These are phyloP conservation scores for Malaclemys terrapin DNA, from an alignment of 2,113 vertebrate genomes.

Conservation along the genomic window DNA sequence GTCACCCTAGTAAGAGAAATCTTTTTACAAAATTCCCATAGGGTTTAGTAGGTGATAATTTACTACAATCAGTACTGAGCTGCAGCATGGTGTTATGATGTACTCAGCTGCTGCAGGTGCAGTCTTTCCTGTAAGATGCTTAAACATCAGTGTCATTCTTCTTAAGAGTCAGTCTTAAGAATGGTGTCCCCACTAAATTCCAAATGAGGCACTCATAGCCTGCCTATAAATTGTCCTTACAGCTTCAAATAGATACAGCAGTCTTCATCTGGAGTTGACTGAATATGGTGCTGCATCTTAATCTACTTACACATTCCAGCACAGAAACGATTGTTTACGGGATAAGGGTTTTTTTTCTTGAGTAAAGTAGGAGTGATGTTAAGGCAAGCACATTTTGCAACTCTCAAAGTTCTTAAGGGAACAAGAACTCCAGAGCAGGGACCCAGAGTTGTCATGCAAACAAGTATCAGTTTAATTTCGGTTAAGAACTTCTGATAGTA, in stretches of 20 bases:
- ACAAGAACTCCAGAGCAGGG: not conserved
- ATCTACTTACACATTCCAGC: not conserved
- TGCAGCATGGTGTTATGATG: not conserved
- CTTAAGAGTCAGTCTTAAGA: not conserved
- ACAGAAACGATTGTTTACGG: not conserved
- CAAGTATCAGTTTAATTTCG: not conserved
- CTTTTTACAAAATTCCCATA: not conserved
- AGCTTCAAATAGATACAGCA: too few species aligned
- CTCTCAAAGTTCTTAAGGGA: not conserved
- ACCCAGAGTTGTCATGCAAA: fast-evolving
- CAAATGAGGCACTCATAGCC: not conserved
- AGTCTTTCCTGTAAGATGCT: not conserved
- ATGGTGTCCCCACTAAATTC: not conserved
- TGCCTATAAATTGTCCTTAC: not conserved
- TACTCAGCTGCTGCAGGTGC: not conserved
- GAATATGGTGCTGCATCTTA: not conserved
- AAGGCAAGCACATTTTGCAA: not conserved
- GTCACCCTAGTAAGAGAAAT: not conserved
- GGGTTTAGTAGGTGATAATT: not conserved
- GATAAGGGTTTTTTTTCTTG: not conserved
- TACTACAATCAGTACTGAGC: not conserved
- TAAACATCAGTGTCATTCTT: not conserved
- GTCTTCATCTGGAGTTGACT: not conserved
- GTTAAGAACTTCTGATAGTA: not conserved
- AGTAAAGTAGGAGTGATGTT: not conserved